Base-by-base conservation (phyloP, 2,797 vertebrate species). In the Euthynnus affinis region DNA sequence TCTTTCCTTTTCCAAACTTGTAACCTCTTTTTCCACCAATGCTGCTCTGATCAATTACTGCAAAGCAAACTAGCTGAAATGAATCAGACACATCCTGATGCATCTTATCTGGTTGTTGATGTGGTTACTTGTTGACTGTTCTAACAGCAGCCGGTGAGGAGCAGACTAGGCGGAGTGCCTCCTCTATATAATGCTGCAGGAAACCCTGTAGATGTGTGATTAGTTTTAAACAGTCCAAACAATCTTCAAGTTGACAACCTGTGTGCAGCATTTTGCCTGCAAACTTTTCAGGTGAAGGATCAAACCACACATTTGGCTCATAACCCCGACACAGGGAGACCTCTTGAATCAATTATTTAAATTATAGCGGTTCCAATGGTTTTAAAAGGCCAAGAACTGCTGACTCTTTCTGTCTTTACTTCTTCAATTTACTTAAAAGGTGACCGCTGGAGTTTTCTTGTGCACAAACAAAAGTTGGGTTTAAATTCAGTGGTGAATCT, bases 201-300 rank as follows among this genome's bases (percentile, higher is more conserved):
- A 46, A 53, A 60, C 61, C 62, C 55, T 53, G 46, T 25, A 49
- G 62, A 67, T 53, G 40, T 61, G 37, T 61, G n/a, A 65, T 53
- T 52, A 55, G 46, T 53, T 60, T 53, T 6, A 18, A 32, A 40
- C 9, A 37, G 40, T 29, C 22, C 59, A 51, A 66, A 78, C 46
- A n/a, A 22, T 63, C 32, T 17, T 63, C n/a, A 27, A 1, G 58
- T 56, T 29, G 18, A 48, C 13, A 17, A 9, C 44, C 44, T 48
- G 25, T 37, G 29, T 46, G 27, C 25, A 56, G 44, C 44, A 62
- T 23, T 57, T 23, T 8, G 7, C 20, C 44, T 34, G 62, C 27
- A 22, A 34, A 64, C 61, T 7, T 20, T n/a, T 48, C 23, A 12
- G 48, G 18, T 6, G 5, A 22, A 14, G 18, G 32, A 46, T 5